phyloP scores from a whole-genome alignment of 2,888 invertebrate species.

The Alloscopus bannaensis region DNA sequence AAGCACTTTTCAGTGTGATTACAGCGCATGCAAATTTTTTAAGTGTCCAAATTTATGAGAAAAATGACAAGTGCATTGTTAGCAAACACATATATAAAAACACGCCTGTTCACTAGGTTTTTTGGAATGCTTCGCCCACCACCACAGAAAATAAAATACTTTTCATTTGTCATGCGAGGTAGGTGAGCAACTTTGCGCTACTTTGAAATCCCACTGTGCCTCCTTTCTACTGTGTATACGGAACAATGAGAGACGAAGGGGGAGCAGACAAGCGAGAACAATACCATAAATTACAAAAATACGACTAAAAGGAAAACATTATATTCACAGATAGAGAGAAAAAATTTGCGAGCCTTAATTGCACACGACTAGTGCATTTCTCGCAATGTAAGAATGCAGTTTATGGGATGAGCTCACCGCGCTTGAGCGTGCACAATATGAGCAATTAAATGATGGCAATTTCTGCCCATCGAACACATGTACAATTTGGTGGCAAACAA shows the following conservation, averaged over 20 bases:
- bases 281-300: conserved; percentile 33
- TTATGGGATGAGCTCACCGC: too few relatives aligned
- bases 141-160: too few relatives aligned
- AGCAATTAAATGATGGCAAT: too few relatives aligned
- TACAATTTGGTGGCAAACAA: too few relatives aligned
- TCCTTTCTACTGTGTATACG: conserved; percentile 52
- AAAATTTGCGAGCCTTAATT: too few relatives aligned
- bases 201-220: conserved; percentile 49
- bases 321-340: too few relatives aligned
- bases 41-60: conserved; percentile 28
- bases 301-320: background rate
- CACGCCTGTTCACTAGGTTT: background rate
- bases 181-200: conserved; percentile 48
- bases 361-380: too few relatives aligned
- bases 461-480: too few relatives aligned
- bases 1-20: too few relatives aligned
- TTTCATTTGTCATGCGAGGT: conserved; percentile 46
- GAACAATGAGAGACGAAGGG: conserved; percentile 28
- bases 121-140: too few relatives aligned
- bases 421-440: too few relatives aligned
- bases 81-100: background rate
- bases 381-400: too few relatives aligned
- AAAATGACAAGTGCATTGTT: conserved; percentile 34
- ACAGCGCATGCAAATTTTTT: conserved; percentile 40
- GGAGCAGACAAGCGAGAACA: conserved; percentile 13